Conservation (phyloP, 2,888 invertebrate species). For the Diabrotica balteata region DNA sequence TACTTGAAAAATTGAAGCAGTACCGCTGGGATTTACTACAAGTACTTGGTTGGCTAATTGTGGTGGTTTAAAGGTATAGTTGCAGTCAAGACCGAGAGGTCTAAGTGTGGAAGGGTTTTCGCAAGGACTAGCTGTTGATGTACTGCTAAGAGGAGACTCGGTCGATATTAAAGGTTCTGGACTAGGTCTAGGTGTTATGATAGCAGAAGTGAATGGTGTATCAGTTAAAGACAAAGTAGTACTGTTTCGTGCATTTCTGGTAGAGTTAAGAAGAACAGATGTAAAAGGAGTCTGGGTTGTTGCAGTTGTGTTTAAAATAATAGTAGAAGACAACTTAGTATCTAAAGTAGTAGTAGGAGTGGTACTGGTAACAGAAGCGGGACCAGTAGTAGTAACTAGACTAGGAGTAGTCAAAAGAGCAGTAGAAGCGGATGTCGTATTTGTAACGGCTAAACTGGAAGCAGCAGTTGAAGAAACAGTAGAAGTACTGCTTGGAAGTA, state of each 20-base stretch:
- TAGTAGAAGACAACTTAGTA: no score
- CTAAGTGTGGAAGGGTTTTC: neutral
- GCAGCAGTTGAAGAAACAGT: neutral
- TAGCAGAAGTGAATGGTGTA: neutral
- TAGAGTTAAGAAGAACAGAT: no score
- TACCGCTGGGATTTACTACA: neutral
- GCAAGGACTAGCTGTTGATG: neutral
- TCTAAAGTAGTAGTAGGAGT: neutral
- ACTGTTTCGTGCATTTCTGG: no score
- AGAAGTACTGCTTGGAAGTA: neutral
- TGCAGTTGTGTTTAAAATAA: no score
- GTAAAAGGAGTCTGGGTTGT: no score
- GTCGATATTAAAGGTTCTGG: no score
- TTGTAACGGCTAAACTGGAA: neutral
- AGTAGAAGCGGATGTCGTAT: neutral
- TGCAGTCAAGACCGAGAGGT: conserved; percentile 6
- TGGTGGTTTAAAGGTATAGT: neutral
- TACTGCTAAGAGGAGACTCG: no score
- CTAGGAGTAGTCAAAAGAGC: no score
- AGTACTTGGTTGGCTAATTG: conserved; percentile 1
- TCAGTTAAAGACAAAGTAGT: neutral
- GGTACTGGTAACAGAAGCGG: neutral
- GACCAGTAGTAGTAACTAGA: neutral
- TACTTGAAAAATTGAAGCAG: conserved; percentile 14
- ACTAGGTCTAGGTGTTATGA: no score